A percentile compares a stretch with the other conserved stretches of the same genome.
Evolutionary conservation across 2,888 invertebrate species (phyloP).

Genomic region (Eustalomyia histrio): DNA sequence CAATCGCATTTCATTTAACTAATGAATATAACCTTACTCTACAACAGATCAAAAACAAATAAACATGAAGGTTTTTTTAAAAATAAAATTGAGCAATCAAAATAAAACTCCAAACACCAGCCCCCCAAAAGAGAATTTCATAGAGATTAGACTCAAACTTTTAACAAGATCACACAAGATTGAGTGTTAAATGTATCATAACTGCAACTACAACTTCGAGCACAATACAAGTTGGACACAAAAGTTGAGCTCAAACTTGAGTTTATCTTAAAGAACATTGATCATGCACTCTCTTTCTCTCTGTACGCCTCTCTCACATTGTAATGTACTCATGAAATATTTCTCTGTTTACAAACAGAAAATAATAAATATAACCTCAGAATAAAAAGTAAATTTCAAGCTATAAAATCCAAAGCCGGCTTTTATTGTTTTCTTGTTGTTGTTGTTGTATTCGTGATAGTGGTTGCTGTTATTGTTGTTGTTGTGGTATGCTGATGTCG

Average conservation of each 20-base stretch:
- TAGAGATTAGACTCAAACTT: constrained; percentile 22
- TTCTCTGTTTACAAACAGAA: constrained; percentile 65
- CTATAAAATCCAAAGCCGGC: constrained; percentile 61
- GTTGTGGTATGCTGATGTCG: constrained; percentile 35
- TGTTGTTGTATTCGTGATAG: constrained; percentile 30
- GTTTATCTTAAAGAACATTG: background rate
- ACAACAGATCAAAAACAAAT: background rate
- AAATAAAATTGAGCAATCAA: constrained; percentile 16
- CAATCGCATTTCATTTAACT: background rate
- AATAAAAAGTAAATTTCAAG: constrained; percentile 64
- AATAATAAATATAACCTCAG: constrained; percentile 45
- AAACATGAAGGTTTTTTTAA: background rate
- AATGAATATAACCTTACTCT: constrained; percentile 13
- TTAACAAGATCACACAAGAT: constrained; percentile 21
- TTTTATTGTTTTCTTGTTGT: constrained; percentile 57
- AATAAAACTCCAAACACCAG: constrained; percentile 15
- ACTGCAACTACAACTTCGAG: constrained; percentile 37
- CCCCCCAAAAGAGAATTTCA: constrained; percentile 27
- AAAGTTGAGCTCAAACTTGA: constrained; percentile 51
- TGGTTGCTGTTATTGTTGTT: constrained; percentile 58
- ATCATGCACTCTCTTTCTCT: constrained; percentile 22
- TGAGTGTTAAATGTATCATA: background rate
- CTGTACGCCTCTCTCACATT: background rate
- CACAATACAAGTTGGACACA: background rate
- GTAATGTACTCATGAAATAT: background rate